Percentiles rank a stretch among this genome's conserved stretches.
These are phyloP conservation scores for Aradophagus sp. DNA, from an alignment of 1,140 invertebrate genomes.

Conservation along the genomic window DNA sequence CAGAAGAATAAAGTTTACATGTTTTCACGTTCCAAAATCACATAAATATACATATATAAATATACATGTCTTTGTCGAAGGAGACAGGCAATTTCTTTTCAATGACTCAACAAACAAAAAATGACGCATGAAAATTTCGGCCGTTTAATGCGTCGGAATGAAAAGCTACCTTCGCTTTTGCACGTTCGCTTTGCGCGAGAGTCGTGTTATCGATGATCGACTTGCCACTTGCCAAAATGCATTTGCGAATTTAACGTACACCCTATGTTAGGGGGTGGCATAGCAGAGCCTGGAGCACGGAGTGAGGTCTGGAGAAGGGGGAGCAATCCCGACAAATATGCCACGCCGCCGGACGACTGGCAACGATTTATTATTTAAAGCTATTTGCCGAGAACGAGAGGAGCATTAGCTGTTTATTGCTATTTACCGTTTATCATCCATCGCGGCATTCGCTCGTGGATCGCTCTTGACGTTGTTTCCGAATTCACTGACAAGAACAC, in stretches of 20 bases:
- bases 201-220: conserved; percentile 23
- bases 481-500: conserved; percentile 48
- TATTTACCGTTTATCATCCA: conserved; percentile 62
- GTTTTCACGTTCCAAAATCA: no score
- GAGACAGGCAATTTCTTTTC: no score
- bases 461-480: conserved; percentile 56
- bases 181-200: no score
- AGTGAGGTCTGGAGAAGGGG: no score
- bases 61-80: no score
- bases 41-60: no score
- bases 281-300: no score
- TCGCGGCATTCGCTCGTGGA: conserved; percentile 53
- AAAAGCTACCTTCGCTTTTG: no score
- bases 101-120: no score
- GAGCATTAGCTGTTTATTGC: conserved; percentile 61
- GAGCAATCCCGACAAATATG: conserved; percentile 54
- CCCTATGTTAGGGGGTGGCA: conserved; percentile 50
- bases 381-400: conserved; percentile 62
- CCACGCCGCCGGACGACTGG: conserved; percentile 54
- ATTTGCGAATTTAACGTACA: conserved; percentile 42
- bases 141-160: no score
- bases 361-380: conserved; percentile 62
- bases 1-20: no score
- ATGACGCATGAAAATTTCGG: no score
- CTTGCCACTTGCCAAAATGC: conserved; percentile 26